Evolutionary conservation across 2,113 vertebrate species (phyloP).

Genomic region (Eira barbara): DNA sequence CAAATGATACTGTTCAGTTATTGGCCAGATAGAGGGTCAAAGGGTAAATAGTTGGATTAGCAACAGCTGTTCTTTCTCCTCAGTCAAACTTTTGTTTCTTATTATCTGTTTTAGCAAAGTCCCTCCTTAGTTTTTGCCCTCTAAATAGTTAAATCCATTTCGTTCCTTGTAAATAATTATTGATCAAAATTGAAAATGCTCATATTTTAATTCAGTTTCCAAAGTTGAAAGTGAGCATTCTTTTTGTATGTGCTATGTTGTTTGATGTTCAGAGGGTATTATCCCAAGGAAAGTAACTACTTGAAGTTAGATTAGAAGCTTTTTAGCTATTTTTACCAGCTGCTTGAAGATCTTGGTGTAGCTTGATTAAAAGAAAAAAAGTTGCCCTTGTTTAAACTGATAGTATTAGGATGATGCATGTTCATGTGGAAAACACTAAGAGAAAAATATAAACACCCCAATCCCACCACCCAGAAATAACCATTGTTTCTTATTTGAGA

Average conservation of each 20-base stretch:
- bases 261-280: not conserved
- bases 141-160: not conserved
- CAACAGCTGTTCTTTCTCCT: slow-evolving; percentile 85
- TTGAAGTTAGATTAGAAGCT: not conserved
- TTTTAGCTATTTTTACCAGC: not conserved
- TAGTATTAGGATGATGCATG: not conserved
- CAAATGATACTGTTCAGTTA: slow-evolving; percentile 88
- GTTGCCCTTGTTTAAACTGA: slow-evolving; percentile 28
- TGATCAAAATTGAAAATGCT: slow-evolving; percentile 24
- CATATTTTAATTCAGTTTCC: slow-evolving; percentile 22
- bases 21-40: slow-evolving; percentile 87
- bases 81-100: slow-evolving; percentile 72
- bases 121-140: slow-evolving; percentile 52
- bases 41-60: slow-evolving; percentile 86
- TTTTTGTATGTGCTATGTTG: slow-evolving; percentile 27
- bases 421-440: slow-evolving; percentile 41
- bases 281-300: not conserved
- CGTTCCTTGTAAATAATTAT: slow-evolving; percentile 29
- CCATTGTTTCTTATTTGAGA: slow-evolving; percentile 26
- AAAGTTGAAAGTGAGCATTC: slow-evolving; percentile 25
- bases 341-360: not conserved
- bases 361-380: slow-evolving; percentile 43
- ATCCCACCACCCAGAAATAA: slow-evolving; percentile 24
- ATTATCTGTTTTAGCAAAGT: slow-evolving; percentile 53
- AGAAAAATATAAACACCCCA: not conserved